These are phyloP conservation scores for Saturnia japonica DNA, from an alignment of 2,888 invertebrate genomes.

Conservation along the genomic window DNA sequence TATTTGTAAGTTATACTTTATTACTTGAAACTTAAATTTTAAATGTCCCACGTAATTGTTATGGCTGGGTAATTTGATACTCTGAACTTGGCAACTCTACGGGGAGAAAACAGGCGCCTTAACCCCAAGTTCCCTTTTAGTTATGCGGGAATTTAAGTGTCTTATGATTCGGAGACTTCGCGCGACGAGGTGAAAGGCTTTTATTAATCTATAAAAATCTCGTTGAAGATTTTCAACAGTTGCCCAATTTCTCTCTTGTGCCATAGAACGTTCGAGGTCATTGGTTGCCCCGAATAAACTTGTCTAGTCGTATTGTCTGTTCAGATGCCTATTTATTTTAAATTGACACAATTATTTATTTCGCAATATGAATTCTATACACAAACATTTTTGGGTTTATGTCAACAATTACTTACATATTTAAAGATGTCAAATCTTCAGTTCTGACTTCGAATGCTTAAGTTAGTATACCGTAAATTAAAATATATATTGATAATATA, in stretches of 20 bases:
- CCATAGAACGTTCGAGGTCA: constrained; percentile 25
- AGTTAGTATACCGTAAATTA: not conserved
- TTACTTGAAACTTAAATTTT: not conserved
- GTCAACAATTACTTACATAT: not conserved
- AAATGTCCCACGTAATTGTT: not conserved
- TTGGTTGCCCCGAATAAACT: constrained; percentile 21
- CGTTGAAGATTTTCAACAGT: constrained; percentile 45
- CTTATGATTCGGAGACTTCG: constrained; percentile 66
- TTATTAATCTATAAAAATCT: constrained; percentile 68
- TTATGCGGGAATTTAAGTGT: constrained; percentile 65
- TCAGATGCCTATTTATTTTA: not conserved
- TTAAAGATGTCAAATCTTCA: not conserved
- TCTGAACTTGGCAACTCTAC: constrained; percentile 22
- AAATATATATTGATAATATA: not conserved
- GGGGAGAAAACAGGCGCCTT: constrained; percentile 15
- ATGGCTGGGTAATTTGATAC: not conserved
- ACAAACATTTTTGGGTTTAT: not conserved
- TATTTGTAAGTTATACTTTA: not conserved
- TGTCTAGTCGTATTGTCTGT: constrained; percentile 5
- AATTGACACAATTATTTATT: not conserved
- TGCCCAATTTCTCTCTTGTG: constrained; percentile 33
- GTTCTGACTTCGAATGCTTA: not conserved
- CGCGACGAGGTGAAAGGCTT: constrained; percentile 51
- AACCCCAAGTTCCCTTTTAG: constrained; percentile 33
- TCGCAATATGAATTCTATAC: too few species aligned